Percentiles rank a stretch among this genome's conserved stretches.
phyloP scores from a whole-genome alignment of 2,113 vertebrate species.

The Talpa occidentalis region DNA sequence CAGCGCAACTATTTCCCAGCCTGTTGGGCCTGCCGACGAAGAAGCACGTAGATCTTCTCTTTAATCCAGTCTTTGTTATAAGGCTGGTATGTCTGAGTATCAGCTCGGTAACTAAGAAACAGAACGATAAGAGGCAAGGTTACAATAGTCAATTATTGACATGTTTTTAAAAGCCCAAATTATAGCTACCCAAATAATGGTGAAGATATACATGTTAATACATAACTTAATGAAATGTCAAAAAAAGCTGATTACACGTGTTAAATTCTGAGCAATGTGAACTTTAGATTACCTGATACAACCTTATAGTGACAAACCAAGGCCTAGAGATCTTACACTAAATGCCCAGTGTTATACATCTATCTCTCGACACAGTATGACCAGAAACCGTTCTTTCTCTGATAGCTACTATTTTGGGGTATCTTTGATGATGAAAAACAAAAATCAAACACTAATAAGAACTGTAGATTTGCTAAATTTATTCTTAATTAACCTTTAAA shows the following conservation, averaged over 20 bases:
- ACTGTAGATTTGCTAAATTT: slow-evolving; percentile 7
- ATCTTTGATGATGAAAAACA: slow-evolving; percentile 49
- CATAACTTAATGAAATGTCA: neutral
- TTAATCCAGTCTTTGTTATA: slow-evolving; percentile 99
- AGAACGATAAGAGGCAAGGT: slow-evolving; percentile 18
- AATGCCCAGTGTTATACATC: neutral
- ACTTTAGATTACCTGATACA: neutral
- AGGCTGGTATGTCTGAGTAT: slow-evolving; percentile 98
- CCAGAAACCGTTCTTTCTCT: slow-evolving; percentile 45
- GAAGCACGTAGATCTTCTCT: slow-evolving; percentile 98
- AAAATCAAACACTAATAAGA: slow-evolving; percentile 18
- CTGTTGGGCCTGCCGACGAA: slow-evolving; percentile 97
- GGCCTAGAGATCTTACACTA: neutral
- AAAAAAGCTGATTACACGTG: neutral
- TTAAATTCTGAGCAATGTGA: neutral
- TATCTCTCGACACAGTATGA: neutral
- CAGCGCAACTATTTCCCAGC: slow-evolving; percentile 90
- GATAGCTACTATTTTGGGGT: slow-evolving; percentile 30
- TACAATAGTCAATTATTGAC: neutral
- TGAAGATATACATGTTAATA: neutral
- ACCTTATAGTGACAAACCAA: neutral
- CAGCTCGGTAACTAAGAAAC: slow-evolving; percentile 93
- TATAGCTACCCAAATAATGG: neutral
- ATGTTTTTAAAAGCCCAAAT: neutral
- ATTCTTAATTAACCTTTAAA: slow-evolving; percentile 9